Evolutionary conservation across 2,113 vertebrate genomes (phyloP), one percentile per base, ranked within the genome.

Genomic region (Haplochromis vanheusdeni): DNA sequence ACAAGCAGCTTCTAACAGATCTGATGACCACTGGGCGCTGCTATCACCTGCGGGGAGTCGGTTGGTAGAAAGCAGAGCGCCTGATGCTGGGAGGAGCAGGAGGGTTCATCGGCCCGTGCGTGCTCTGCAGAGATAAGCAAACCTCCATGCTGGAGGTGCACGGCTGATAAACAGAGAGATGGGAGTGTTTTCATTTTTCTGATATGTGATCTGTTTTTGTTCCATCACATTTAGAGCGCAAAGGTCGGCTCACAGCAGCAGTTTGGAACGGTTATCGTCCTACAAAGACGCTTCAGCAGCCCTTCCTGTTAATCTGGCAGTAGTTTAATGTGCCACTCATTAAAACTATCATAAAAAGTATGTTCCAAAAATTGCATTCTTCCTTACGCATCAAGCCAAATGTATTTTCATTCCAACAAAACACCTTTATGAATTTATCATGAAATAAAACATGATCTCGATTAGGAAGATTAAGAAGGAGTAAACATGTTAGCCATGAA

Each of bases 51-150:
- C 5, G 1, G 9, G 49, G 31, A 1, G 42, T 10, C 16, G 3
- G 3, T 7, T 60, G 65, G 82, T 42, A 31, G 6, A 65, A 80
- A 62, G 16, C 42, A 75, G 47, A 79, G 33, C 10, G n/a, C 23
- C 33, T 19, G 70, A 33, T 51, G 1, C 26, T 80, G 70, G 68
- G 77, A 45, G 86, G 49, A 73, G 7, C 26, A 65, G 62, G 62
- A 13, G 56, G 31, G 17, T 49, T 75, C 9, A 23, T 47, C 2
- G 7, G 2, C 14, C 14, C 6, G 1, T 33, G 83, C 14, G 56
- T 83, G 80, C n/a, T 52, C 28, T 60, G 35, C 60, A 68, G 77
- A 88, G 93, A 94, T 94, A 93, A 91, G 84, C 23, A 28, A 47
- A 45, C 7, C 9, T 12, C 17, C 42, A 13, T 4, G 58, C 4